Percentiles rank a stretch among this genome's conserved stretches.
Evolutionary conservation across 2,113 vertebrate species (phyloP).

Genomic region (Percopsis transmontana): DNA sequence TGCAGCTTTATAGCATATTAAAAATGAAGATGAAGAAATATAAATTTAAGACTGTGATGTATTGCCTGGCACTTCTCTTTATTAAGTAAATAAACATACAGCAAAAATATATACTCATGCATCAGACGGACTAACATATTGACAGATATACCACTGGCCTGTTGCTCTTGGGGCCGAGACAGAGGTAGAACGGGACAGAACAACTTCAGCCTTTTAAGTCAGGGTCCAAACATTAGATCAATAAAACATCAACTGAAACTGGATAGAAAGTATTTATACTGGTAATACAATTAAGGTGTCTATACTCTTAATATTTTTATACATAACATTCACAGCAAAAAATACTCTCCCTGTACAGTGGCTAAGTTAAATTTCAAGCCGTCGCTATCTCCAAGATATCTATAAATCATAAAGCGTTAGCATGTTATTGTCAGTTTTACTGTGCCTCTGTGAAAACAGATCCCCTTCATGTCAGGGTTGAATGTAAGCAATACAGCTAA

Average conservation of each 20-base stretch:
- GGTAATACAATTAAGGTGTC: constrained; percentile 26
- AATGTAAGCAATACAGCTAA: constrained; percentile 20
- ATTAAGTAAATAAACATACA: constrained; percentile 77
- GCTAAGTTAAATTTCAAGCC: constrained; percentile 11
- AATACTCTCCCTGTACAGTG: constrained; percentile 38
- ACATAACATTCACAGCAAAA: constrained; percentile 56
- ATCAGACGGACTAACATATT: constrained; percentile 66
- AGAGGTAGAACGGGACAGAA: constrained; percentile 75
- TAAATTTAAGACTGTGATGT: neutral
- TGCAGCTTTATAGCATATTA: neutral
- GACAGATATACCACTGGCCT: constrained; percentile 63
- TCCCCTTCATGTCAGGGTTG: constrained; percentile 15
- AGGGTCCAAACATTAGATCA: constrained; percentile 56
- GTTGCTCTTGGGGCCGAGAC: constrained; percentile 56
- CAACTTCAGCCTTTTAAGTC: constrained; percentile 50
- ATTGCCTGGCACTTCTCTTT: constrained; percentile 67
- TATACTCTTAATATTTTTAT: constrained; percentile 37
- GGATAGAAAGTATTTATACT: constrained; percentile 57
- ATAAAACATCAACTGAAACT: constrained; percentile 61
- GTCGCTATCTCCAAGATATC: neutral
- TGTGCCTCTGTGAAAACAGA: constrained; percentile 10
- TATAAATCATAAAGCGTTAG: constrained; percentile 6
- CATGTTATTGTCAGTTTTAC: constrained; percentile 8
- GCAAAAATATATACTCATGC: constrained; percentile 77
- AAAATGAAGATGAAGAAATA: constrained; percentile 3